Percentiles rank a stretch among this genome's conserved stretches.
Conservation (phyloP, 2,113 vertebrate genomes). For the Stegostoma tigrinum region DNA sequence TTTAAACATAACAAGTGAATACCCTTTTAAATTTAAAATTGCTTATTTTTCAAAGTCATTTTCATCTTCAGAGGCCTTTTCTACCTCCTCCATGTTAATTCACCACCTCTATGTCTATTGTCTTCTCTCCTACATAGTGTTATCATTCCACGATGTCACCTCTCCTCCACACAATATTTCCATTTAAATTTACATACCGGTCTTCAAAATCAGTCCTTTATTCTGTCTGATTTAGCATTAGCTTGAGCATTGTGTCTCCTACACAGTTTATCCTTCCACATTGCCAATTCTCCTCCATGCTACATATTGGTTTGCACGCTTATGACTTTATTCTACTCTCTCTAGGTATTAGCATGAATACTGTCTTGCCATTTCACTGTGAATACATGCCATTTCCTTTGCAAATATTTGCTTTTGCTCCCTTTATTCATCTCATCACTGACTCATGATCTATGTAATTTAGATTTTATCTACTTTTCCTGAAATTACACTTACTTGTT, state of each 20-base stretch:
- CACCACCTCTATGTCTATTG: neutral
- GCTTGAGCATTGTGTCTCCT: neutral
- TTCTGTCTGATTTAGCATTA: neutral
- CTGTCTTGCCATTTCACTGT: neutral
- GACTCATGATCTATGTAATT: neutral
- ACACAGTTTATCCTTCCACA: neutral
- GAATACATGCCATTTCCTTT: neutral
- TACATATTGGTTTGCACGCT: neutral
- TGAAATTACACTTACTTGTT: neutral
- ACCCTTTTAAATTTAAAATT: neutral
- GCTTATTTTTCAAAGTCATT: neutral
- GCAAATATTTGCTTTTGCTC: neutral
- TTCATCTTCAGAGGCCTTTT: neutral
- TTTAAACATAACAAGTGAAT: neutral
- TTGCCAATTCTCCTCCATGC: neutral
- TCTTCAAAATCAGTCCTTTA: neutral
- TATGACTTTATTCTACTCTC: neutral
- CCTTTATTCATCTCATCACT: neutral
- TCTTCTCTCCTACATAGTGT: constrained; percentile 15
- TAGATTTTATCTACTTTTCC: neutral
- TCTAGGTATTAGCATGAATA: neutral
- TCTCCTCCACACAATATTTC: neutral
- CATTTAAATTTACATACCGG: neutral
- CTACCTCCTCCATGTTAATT: constrained; percentile 4
- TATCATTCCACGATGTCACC: neutral